Conservation (phyloP, 1,140 invertebrate species). For the Zaprionus nigranus region DNA sequence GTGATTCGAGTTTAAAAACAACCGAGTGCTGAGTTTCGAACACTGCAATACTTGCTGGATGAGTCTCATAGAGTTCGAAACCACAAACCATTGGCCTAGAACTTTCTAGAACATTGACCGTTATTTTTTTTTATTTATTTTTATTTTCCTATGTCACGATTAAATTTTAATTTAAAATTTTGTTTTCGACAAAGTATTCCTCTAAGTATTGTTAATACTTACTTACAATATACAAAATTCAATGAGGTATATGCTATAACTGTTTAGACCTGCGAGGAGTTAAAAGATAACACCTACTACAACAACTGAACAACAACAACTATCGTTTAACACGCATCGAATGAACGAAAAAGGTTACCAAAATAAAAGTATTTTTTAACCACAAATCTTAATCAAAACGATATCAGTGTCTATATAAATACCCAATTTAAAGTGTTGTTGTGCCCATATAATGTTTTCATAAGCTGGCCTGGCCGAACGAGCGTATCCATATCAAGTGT, state of each 20-base stretch:
- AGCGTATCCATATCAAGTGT: constrained; percentile 53
- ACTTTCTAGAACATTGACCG: constrained; percentile 15
- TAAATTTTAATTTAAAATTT: constrained; percentile 1
- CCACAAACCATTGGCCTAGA: constrained; percentile 22
- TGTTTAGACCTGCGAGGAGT: constrained; percentile 51
- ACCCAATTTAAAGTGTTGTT: constrained; percentile 65
- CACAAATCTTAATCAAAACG: constrained; percentile 60
- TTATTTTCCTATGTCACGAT: constrained; percentile 5
- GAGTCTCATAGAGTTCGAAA: constrained; percentile 63
- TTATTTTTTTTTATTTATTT: constrained; percentile 26
- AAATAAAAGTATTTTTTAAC: constrained; percentile 48
- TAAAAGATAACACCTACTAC: constrained; percentile 66
- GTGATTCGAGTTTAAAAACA: constrained; percentile 81
- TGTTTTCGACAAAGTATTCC: constrained; percentile 19
- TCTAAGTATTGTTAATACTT: constrained; percentile 17
- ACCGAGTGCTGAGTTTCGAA: constrained; percentile 77
- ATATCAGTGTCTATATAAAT: constrained; percentile 80
- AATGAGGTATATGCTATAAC: constrained; percentile 11
- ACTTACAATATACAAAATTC: constrained; percentile 9
- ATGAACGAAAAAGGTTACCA: constrained; percentile 62
- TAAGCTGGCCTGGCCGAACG: constrained; percentile 59
- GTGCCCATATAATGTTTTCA: constrained; percentile 64
- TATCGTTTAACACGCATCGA: constrained; percentile 70
- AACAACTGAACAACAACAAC: constrained; percentile 67
- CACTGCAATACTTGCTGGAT: constrained; percentile 59